Evolutionary conservation across 37 sponge, comb jelly and placozoan species (phyloP).

Genomic region (Chondrosia reniformis): DNA sequence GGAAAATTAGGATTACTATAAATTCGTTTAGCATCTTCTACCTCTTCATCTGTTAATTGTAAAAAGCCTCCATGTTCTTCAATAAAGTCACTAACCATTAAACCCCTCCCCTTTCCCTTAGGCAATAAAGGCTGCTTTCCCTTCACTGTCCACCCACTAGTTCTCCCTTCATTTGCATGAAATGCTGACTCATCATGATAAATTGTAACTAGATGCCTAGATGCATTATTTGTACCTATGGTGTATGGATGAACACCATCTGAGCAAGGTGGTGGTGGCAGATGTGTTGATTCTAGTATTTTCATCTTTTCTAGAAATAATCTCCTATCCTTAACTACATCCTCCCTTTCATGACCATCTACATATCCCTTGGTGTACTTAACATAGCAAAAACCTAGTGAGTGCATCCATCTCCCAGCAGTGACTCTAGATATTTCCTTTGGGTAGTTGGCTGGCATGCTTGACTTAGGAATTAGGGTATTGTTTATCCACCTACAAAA

Average conservation of each 20-base stretch:
- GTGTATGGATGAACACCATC: background rate
- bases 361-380: background rate
- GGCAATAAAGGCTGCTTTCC: slow-evolving; percentile 10
- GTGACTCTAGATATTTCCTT: background rate
- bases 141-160: slow-evolving; percentile 19
- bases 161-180: slow-evolving; percentile 29
- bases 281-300: background rate
- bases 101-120: slow-evolving; percentile 15
- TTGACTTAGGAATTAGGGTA: background rate
- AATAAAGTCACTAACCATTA: slow-evolving; percentile 43
- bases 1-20: background rate
- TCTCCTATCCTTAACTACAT: background rate
- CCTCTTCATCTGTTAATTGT: slow-evolving; percentile 3
- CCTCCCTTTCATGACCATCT: slow-evolving; percentile 5
- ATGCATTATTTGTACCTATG: background rate
- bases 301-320: background rate
- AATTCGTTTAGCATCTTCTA: background rate
- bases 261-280: background rate
- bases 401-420: slow-evolving; percentile 1
- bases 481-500: background rate
- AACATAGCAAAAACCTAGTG: background rate
- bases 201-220: slow-evolving; percentile 10
- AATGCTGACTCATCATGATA: slow-evolving; percentile 35
- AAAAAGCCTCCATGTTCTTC: slow-evolving; percentile 32
- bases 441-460: background rate